These are phyloP conservation scores for Cassiopea andromeda DNA, from an alignment of 30 jellyfish, hydroid and myxozoan species.

Conservation along the genomic window DNA sequence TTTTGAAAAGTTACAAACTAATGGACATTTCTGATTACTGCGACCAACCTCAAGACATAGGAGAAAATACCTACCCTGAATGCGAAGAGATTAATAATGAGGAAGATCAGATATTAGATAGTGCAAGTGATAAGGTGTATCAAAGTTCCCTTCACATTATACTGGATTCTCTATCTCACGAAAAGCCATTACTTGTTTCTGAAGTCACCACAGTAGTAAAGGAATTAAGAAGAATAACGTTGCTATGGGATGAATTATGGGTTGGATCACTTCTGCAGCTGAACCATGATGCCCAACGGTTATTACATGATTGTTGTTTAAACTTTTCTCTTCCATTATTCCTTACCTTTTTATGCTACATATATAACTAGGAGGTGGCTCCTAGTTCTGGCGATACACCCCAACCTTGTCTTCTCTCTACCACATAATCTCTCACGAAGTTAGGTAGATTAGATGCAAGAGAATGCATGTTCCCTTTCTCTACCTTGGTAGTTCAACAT, in stretches of 20 bases:
- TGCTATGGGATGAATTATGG: conserved; percentile 99
- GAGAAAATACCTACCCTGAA: conserved; percentile 12
- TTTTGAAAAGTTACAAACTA: conserved; percentile 84
- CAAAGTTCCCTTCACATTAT: conserved; percentile 92
- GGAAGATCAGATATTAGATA: conserved; percentile 73
- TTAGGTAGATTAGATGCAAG: too few species aligned
- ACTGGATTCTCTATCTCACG: conserved; percentile 82
- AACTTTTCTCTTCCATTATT: neutral
- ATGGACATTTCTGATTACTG: conserved; percentile 71
- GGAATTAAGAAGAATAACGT: conserved; percentile 93
- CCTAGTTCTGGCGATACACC: too few species aligned
- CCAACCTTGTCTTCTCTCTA: too few species aligned
- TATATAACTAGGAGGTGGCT: too few species aligned
- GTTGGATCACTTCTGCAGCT: conserved; percentile 95
- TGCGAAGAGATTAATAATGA: conserved; percentile 65
- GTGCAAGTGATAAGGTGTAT: conserved; percentile 81
- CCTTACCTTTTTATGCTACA: too few species aligned
- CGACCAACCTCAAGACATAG: conserved; percentile 88
- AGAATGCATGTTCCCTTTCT: too few species aligned
- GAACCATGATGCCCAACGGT: conserved; percentile 98
- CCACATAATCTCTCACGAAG: too few species aligned
- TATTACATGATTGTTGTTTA: neutral
- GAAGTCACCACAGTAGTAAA: conserved; percentile 93
- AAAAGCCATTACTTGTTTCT: conserved; percentile 71
- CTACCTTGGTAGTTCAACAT: too few species aligned